phyloP scores from a whole-genome alignment of 2,797 vertebrate species.

The Brachymystax lenok region DNA sequence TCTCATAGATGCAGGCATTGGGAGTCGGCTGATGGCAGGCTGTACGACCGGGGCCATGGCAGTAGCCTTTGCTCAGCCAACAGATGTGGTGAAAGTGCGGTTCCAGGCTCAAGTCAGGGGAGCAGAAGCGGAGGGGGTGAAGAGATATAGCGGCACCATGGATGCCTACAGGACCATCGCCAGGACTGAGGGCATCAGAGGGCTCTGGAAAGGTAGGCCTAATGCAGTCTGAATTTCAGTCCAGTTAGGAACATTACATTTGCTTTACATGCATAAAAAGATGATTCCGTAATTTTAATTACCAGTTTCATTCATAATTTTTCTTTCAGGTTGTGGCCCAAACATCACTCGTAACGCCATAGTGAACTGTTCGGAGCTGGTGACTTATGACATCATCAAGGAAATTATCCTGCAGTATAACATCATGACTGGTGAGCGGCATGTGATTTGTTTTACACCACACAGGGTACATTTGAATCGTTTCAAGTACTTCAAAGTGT shows the following conservation, averaged over 20 bases:
- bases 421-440: conserved; percentile 83
- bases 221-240: background rate
- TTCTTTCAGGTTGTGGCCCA: conserved; percentile 81
- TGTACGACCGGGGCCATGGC: conserved; percentile 92
- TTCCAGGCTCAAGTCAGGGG: conserved; percentile 85
- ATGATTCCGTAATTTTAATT: background rate
- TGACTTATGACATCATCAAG: conserved; percentile 94
- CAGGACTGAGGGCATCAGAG: conserved; percentile 85
- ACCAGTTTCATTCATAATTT: background rate
- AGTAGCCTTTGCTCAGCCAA: conserved; percentile 89
- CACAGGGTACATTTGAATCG: background rate
- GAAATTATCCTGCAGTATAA: conserved; percentile 80
- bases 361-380: conserved; percentile 93
- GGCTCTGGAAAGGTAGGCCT: conserved; percentile 90
- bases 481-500: background rate
- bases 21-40: conserved; percentile 82
- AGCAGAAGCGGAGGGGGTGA: conserved; percentile 38
- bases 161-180: conserved; percentile 91
- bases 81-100: conserved; percentile 93
- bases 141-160: conserved; percentile 84
- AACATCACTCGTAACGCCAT: conserved; percentile 91
- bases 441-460: background rate
- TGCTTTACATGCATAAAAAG: background rate
- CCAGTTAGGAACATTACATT: background rate
- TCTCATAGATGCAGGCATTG: conserved; percentile 77